Evolutionary conservation across 2,797 vertebrate genomes (phyloP).

Genomic region (Erethizon dorsatum): DNA sequence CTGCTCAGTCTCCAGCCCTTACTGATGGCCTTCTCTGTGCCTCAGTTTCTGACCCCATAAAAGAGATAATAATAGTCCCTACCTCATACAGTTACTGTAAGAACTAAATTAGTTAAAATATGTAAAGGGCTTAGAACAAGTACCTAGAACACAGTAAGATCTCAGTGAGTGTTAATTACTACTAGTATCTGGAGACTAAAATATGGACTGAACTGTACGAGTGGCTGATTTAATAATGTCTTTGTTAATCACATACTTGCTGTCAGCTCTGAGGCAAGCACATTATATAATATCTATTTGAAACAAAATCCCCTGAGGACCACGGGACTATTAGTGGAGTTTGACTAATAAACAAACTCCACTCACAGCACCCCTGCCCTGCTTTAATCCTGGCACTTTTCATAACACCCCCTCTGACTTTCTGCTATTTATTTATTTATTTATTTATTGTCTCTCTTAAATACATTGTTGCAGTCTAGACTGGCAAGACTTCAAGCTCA

Average conservation of each 20-base stretch:
- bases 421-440: not conserved
- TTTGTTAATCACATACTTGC: conserved; percentile 46
- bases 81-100: conserved; percentile 29
- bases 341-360: conserved; percentile 32
- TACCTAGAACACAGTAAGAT: not conserved
- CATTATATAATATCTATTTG: not conserved
- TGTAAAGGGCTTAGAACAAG: conserved; percentile 48
- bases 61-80: conserved; percentile 4
- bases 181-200: conserved; percentile 53
- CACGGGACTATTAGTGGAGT: not conserved
- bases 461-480: conserved; percentile 21
- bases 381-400: conserved; percentile 11
- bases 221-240: not conserved
- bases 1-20: conserved; percentile 34
- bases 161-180: conserved; percentile 55
- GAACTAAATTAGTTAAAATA: conserved; percentile 72
- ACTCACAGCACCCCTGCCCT: not conserved
- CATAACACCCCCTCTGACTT: conserved; percentile 9
- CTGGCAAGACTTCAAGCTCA: not conserved
- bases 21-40: conserved; percentile 37
- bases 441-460: conserved; percentile 37
- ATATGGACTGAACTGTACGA: conserved; percentile 24
- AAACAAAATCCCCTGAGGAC: conserved; percentile 48
- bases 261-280: conserved; percentile 27
- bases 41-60: conserved; percentile 53